Percentiles rank a stretch among this genome's conserved stretches.
Conservation (phyloP, 2,797 vertebrate species). For the Aphelocoma californica region DNA sequence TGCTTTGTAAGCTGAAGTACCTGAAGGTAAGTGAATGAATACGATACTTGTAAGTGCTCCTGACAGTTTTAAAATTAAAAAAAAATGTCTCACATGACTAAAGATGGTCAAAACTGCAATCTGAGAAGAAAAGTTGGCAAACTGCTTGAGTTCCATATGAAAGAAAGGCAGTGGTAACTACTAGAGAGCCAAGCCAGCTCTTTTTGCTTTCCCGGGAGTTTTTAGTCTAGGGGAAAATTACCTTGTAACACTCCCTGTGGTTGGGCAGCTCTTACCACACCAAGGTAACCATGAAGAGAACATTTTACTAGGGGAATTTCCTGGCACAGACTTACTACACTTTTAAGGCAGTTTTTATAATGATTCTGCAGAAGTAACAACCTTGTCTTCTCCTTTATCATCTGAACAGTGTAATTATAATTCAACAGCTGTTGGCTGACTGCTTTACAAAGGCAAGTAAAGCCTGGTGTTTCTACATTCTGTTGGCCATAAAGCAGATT, state of each 20-base stretch:
- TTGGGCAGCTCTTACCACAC: not conserved
- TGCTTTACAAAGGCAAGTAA: not conserved
- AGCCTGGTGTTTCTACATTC: not conserved
- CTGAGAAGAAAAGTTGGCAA: not conserved
- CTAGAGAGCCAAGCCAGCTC: not conserved
- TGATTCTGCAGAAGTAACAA: not conserved
- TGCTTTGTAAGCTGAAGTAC: not conserved
- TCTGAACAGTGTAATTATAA: not conserved
- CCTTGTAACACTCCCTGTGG: not conserved
- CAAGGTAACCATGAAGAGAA: not conserved
- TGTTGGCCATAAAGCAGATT: not conserved
- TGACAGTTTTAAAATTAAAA: not conserved
- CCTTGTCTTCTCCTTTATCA: not conserved
- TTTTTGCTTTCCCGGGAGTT: not conserved
- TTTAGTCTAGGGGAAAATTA: not conserved
- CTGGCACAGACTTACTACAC: not conserved
- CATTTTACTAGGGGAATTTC: not conserved
- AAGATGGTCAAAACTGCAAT: not conserved
- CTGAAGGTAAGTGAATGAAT: not conserved
- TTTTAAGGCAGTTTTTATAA: not conserved
- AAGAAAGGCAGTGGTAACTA: not conserved
- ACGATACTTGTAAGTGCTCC: not conserved
- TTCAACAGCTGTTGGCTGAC: not conserved
- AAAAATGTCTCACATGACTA: not conserved
- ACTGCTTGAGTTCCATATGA: not conserved